Evolutionary conservation across 2,113 vertebrate genomes (phyloP).

Genomic region (Cyprinus carpio): DNA sequence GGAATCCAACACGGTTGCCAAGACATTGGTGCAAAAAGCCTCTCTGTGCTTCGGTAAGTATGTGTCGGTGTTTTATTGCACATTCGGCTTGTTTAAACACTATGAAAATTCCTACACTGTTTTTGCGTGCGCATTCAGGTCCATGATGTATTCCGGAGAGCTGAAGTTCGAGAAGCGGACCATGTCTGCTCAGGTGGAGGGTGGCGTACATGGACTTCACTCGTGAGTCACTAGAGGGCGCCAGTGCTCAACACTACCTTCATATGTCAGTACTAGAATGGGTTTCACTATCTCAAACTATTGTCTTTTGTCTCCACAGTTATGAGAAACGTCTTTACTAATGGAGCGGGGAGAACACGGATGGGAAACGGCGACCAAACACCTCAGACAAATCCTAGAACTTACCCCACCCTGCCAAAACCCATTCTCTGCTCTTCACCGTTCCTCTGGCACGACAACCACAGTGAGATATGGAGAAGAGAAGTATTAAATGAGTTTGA

Average conservation of each 20-base stretch:
- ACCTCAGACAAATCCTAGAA: constrained; percentile 58
- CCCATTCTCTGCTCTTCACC: neutral
- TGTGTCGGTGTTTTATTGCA: neutral
- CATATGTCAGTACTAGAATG: constrained; percentile 62
- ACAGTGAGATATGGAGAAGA: constrained; percentile 24
- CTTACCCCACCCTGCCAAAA: constrained; percentile 47
- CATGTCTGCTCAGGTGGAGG: constrained; percentile 92
- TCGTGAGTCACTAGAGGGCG: constrained; percentile 79
- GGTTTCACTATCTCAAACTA: neutral
- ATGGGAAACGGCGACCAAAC: constrained; percentile 69
- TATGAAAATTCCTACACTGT: neutral
- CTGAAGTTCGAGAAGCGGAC: constrained; percentile 93
- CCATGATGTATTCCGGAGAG: constrained; percentile 95
- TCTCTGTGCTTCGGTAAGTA: constrained; percentile 85
- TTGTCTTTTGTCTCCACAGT: constrained; percentile 72
- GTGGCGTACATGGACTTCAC: constrained; percentile 89
- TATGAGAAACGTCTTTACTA: constrained; percentile 90
- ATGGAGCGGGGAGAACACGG: constrained; percentile 58
- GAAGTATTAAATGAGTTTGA: constrained; percentile 32
- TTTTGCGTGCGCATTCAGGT: constrained; percentile 68
- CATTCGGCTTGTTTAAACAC: neutral
- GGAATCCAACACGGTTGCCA: constrained; percentile 93
- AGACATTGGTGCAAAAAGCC: constrained; percentile 90
- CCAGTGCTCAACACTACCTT: neutral
- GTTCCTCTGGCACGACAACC: constrained; percentile 22